A percentile compares a stretch with the other conserved stretches of the same genome.
These are phyloP conservation scores for Galeopsomyia nigrocyanea DNA, from an alignment of 2,888 invertebrate genomes.

Conservation along the genomic window DNA sequence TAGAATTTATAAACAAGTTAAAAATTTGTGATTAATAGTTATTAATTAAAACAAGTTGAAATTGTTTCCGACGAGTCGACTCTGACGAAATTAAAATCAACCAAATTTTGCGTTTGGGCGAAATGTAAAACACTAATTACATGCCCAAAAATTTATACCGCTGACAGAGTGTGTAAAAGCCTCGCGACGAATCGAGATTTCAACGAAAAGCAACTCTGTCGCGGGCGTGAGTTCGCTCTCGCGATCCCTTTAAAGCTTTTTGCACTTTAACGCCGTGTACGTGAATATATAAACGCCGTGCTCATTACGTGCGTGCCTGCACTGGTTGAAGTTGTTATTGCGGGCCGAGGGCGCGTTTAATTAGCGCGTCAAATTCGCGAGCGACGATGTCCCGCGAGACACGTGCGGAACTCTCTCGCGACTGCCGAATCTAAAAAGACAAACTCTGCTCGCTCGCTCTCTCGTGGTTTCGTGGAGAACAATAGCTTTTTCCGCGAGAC, in stretches of 20 bases:
- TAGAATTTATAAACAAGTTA: no score
- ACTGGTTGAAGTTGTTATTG: slow-evolving; percentile 48
- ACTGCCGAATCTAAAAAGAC: slow-evolving; percentile 45
- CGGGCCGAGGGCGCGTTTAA: slow-evolving; percentile 47
- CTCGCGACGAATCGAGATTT: no score
- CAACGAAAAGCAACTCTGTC: no score
- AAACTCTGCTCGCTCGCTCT: slow-evolving; percentile 9
- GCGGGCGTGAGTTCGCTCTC: neutral
- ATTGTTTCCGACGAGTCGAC: no score
- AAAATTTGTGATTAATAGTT: no score
- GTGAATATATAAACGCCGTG: neutral
- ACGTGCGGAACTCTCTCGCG: slow-evolving; percentile 42
- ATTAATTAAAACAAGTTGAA: no score
- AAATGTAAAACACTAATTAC: no score
- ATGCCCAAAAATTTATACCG: no score
- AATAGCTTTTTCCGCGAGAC: slow-evolving; percentile 26
- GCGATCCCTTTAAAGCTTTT: neutral
- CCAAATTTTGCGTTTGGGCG: no score
- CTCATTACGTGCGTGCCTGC: slow-evolving; percentile 28
- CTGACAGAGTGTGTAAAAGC: no score
- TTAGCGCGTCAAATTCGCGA: slow-evolving; percentile 46
- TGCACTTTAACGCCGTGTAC: slow-evolving; percentile 4
- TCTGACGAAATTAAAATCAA: no score
- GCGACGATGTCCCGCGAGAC: slow-evolving; percentile 38
- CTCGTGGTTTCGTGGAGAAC: slow-evolving; percentile 12